Evolutionary conservation across 1,140 invertebrate genomes (phyloP).

Genomic region (Prorops nasuta): DNA sequence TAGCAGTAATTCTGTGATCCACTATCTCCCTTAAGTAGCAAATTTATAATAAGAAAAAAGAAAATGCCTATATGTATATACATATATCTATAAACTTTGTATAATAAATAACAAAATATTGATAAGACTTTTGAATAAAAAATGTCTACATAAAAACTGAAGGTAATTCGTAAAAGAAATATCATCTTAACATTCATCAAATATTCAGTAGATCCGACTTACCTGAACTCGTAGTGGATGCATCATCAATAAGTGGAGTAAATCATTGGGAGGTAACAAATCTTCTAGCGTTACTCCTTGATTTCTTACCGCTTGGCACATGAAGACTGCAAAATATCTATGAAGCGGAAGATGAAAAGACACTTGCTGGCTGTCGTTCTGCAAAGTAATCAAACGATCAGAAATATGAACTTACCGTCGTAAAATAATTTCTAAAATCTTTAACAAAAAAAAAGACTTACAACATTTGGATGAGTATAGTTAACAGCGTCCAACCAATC

Average conservation of each 20-base stretch:
- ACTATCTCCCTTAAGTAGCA: too few species aligned
- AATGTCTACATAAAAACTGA: not conserved
- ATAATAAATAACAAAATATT: too few species aligned
- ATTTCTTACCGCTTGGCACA: conserved; percentile 83
- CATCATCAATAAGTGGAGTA: conserved; percentile 75
- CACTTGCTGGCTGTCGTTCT: conserved; percentile 80
- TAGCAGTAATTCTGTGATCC: too few species aligned
- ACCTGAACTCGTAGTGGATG: conserved; percentile 92
- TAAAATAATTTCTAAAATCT: not conserved
- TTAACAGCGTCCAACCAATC: conserved; percentile 85
- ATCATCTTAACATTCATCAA: too few species aligned
- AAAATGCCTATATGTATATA: too few species aligned
- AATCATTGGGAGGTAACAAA: conserved; percentile 75
- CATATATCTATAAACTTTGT: too few species aligned
- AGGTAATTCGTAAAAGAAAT: not conserved
- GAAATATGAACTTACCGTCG: not conserved
- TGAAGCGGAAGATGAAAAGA: conserved; percentile 95
- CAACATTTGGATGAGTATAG: conserved; percentile 69
- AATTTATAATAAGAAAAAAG: too few species aligned
- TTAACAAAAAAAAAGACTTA: conserved; percentile 40
- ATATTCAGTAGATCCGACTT: too few species aligned
- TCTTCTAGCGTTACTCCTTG: conserved; percentile 76
- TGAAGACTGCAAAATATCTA: conserved; percentile 89
- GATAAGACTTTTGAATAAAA: too few species aligned
- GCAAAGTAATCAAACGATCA: conserved; percentile 26